Conservation (phyloP, 2,888 invertebrate species). For the Phlogophora meticulosa region DNA sequence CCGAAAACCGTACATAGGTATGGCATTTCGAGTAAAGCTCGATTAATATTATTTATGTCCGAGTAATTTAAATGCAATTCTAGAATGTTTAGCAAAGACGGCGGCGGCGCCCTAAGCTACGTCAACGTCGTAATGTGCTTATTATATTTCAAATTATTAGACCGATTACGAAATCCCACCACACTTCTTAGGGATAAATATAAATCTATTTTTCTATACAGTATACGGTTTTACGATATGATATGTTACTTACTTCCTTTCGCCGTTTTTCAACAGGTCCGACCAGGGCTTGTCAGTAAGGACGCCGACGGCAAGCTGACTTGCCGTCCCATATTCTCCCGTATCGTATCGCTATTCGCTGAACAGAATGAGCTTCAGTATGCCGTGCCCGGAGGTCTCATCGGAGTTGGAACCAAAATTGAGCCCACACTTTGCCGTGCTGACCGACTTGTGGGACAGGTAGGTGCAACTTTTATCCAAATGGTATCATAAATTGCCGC, state of each 20-base stretch:
- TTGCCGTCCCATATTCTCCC: slow-evolving; percentile 98
- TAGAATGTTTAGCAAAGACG: background rate
- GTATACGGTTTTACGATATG: background rate
- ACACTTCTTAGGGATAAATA: too few relatives aligned
- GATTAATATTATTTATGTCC: too few relatives aligned
- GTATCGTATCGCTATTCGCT: slow-evolving; percentile 98
- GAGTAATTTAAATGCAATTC: too few relatives aligned
- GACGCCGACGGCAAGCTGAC: slow-evolving; percentile 98
- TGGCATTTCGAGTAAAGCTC: background rate
- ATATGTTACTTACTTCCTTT: background rate
- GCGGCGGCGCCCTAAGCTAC: background rate
- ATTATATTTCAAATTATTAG: background rate
- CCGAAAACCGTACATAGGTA: background rate
- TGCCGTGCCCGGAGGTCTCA: slow-evolving; percentile 99
- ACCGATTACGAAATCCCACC: background rate
- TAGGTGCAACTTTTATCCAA: background rate
- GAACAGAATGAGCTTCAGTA: slow-evolving; percentile 99
- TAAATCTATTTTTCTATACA: too few relatives aligned
- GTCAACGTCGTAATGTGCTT: background rate
- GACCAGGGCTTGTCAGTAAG: slow-evolving; percentile 99
- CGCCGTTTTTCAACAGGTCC: slow-evolving; percentile 86
- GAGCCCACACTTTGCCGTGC: slow-evolving; percentile 99
- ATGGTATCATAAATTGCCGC: background rate
- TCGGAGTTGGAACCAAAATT: slow-evolving; percentile 99
- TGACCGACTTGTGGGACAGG: slow-evolving; percentile 99